These are phyloP conservation scores for Micromys minutus DNA, from an alignment of 2,113 vertebrate species.

Conservation along the genomic window DNA sequence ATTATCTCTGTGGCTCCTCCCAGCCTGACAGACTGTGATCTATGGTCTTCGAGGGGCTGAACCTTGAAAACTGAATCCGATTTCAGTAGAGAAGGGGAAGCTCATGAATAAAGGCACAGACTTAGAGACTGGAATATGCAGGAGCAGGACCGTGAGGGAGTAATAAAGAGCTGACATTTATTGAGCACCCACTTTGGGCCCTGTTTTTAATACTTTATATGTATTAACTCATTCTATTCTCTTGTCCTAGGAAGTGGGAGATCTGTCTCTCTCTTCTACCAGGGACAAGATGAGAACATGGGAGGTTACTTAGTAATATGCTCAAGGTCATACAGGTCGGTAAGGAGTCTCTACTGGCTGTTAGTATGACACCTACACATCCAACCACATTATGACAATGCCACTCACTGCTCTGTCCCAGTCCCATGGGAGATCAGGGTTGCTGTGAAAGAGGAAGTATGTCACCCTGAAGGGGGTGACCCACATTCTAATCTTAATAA, in stretches of 20 bases:
- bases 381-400: no score
- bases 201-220: constrained; percentile 56
- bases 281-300: not conserved
- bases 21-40: constrained; percentile 59
- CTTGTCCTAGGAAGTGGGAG: not conserved
- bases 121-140: not conserved
- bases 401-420: not conserved
- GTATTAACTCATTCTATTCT: constrained; percentile 58
- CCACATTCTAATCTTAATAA: not conserved
- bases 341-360: not conserved
- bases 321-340: not conserved
- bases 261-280: not conserved
- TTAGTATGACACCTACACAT: not conserved
- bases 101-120: constrained; percentile 69
- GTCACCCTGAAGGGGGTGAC: not conserved
- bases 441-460: not conserved
- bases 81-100: constrained; percentile 59
- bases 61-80: constrained; percentile 67
- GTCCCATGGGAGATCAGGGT: not conserved
- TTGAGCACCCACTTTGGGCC: constrained; percentile 15
- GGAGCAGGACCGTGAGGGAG: not conserved
- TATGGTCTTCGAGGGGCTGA: constrained; percentile 64
- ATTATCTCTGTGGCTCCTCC: constrained; percentile 71
- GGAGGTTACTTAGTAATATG: not conserved
- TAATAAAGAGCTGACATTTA: constrained; percentile 58